Base-by-base conservation (phyloP, 2,797 vertebrate genomes). In the Toxotes lorentzi region DNA sequence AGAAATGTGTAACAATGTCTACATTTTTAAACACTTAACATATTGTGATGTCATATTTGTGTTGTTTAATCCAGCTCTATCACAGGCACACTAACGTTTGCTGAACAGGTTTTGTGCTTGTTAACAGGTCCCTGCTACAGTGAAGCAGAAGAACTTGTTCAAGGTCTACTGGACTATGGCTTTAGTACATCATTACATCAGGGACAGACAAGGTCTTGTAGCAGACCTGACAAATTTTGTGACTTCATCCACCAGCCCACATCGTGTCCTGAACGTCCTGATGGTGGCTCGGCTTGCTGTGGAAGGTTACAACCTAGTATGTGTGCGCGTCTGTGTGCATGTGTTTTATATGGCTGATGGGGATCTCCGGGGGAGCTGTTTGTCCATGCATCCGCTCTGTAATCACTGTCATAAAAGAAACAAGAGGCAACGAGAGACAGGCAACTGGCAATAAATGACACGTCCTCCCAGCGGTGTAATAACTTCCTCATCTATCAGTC, bases 381-480 rank as follows among this genome's bases (percentile, higher is more conserved):
- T 90, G 82, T 81, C 85, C 83, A 80, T 89, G 81, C 90, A 87
- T 73, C 69, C 59, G 38, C 78, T 73, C 86, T 77, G 86, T 92
- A 89, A 94, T 93, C 89, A 91, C 86, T 59, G 76, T 78, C 86
- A 90, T 93, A 91, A 93, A 94, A 86, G 85, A 93, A 91, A 93
- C 88, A 87, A 87, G 79, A 89, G 68, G 82, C 81, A 85, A 88
- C 78, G 66, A 80, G 71, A 90, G 86, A 92, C 88, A 89, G 81
- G 91, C 83, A 88, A 91, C 78, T 67, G 78, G 86, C 87, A 86
- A 88, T 91, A 93, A 92, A 93, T 89, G 86, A 91, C 90, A 90
- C 62, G 23, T 92, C 75, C 72, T 93, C 90, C 91, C 88, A 73
- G 83, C 59, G 60, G 89, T 82, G 82, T 82, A 85, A 94, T 91